Conservation (phyloP, 2,113 vertebrate species). For the Leuciscus idus region DNA sequence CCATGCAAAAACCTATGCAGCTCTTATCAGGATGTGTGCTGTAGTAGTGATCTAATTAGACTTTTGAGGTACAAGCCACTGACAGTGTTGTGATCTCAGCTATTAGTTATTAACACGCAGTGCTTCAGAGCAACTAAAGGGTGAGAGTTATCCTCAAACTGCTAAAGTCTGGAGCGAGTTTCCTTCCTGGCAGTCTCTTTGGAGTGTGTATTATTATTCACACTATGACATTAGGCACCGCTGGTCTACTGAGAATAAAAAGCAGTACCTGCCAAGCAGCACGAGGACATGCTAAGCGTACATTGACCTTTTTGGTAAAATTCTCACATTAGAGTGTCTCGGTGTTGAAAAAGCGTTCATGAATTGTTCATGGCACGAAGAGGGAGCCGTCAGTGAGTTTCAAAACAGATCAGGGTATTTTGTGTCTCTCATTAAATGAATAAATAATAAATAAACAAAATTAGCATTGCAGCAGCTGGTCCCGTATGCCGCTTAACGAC, state of each 20-base stretch:
- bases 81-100: conserved; percentile 2
- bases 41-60: neutral
- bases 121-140: neutral
- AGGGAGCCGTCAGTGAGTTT: neutral
- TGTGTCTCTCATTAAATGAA: conserved; percentile 29
- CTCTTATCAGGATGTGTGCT: neutral
- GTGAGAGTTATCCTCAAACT: conserved; percentile 9
- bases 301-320: conserved; percentile 31
- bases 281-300: conserved; percentile 1
- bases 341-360: neutral
- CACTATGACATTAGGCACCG: conserved; percentile 21
- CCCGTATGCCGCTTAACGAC: conserved; percentile 21
- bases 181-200: conserved; percentile 26
- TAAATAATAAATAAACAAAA: conserved; percentile 54
- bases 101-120: neutral
- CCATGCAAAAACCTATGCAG: neutral
- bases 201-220: conserved; percentile 11
- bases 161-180: conserved; percentile 12
- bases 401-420: conserved; percentile 29
- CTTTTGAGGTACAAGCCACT: conserved; percentile 1
- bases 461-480: conserved; percentile 33
- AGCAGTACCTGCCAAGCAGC: neutral
- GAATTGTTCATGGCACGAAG: conserved; percentile 36
- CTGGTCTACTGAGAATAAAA: conserved; percentile 19
- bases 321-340: conserved; percentile 33